Evolutionary conservation across 1,140 invertebrate genomes (phyloP).

Genomic region (Diploscapter pachys): DNA sequence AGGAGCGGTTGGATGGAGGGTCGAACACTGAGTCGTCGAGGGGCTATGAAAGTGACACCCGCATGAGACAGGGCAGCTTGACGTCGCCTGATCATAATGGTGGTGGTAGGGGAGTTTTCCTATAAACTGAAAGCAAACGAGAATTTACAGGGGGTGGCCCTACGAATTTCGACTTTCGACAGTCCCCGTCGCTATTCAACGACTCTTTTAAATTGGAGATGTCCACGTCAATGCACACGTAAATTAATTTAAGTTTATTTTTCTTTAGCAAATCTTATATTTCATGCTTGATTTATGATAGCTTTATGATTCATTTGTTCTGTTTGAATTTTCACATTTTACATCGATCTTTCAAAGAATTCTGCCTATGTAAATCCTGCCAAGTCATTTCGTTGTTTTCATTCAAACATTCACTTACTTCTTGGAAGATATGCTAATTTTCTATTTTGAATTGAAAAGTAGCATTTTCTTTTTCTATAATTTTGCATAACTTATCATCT

Average conservation of each 20-base stretch:
- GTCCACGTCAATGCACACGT: conserved; percentile 35
- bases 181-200: conserved; percentile 36
- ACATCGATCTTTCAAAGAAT: not conserved
- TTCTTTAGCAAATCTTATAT: not conserved
- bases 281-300: not conserved
- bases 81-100: conserved; percentile 14
- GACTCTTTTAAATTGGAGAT: conserved; percentile 41
- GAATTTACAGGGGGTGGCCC: not conserved
- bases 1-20: conserved; percentile 30
- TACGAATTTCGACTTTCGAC: conserved; percentile 20
- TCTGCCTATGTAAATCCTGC: not conserved
- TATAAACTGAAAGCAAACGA: no score
- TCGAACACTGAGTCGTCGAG: conserved; percentile 41
- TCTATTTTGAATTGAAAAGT: no score
- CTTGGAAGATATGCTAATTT: no score
- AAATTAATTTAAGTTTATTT: conserved; percentile 1
- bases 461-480: no score
- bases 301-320: not conserved
- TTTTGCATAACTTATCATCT: no score
- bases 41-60: conserved; percentile 33
- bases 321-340: not conserved
- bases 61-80: conserved; percentile 7
- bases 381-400: not conserved
- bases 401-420: not conserved
- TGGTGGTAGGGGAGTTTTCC: no score